Conservation (phyloP, 2,888 invertebrate genomes). For the Ormyrus thymus region DNA sequence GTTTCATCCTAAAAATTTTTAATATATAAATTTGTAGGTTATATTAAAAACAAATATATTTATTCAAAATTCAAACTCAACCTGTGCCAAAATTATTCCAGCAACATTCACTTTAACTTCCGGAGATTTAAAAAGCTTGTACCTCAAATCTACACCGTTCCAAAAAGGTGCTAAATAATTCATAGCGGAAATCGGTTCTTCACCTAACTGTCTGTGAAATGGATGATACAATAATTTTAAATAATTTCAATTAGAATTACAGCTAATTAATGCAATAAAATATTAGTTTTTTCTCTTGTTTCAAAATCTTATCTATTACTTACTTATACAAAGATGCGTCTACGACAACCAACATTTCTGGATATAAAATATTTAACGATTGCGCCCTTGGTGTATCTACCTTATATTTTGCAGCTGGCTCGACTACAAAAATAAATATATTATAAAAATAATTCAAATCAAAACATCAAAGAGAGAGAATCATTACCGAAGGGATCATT, state of each 20-base stretch:
- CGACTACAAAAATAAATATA: neutral
- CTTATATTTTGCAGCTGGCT: constrained; percentile 3
- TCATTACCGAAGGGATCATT: constrained; percentile 18
- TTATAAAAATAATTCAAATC: neutral
- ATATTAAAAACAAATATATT: neutral
- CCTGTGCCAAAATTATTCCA: constrained; percentile 52
- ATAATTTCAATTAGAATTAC: too few species aligned
- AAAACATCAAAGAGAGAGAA: neutral
- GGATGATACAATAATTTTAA: neutral
- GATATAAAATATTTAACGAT: constrained; percentile 38
- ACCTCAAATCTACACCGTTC: constrained; percentile 52
- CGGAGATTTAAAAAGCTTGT: constrained; percentile 42
- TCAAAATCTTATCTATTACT: neutral
- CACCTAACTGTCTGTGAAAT: constrained; percentile 36
- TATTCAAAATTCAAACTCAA: neutral
- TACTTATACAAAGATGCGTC: constrained; percentile 50
- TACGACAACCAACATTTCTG: constrained; percentile 47
- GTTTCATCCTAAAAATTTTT: constrained; percentile 39
- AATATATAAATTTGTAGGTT: neutral
- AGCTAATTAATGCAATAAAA: too few species aligned
- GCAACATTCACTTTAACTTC: constrained; percentile 53
- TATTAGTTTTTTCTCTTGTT: too few species aligned
- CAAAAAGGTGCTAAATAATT: constrained; percentile 53
- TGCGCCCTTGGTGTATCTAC: constrained; percentile 20
- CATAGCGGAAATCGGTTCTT: constrained; percentile 36